Evolutionary conservation across 2,113 vertebrate species (phyloP), one percentile per base, ranked within the genome.

Genomic region (Neodontobutis hainanensis): DNA sequence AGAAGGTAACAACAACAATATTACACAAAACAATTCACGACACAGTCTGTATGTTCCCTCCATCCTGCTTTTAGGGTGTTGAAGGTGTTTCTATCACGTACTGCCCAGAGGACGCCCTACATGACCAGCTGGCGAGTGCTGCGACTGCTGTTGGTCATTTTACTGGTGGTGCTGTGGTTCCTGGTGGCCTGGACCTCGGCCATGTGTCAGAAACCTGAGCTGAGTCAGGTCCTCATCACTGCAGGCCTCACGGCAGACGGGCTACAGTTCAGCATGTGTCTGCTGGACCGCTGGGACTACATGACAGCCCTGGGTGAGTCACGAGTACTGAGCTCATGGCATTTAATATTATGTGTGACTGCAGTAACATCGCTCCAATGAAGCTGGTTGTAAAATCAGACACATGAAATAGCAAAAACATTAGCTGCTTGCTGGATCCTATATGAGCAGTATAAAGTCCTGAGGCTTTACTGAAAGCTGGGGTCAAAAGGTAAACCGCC

Each of bases 261-360:
- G 58, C 90, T 97, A 74, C 96, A 95, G 91, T 99, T 99, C 92
- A 97, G 94, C 55, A 95, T 95, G 94, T 99, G 97, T 89, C 94
- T 97, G 88, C 83, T 95, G 74, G 95, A 98, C 85, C 94, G 94
- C 70, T 99, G 97, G 97, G 97, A 99, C 92, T 98, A 99, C 92
- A 99, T 99, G 97, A 96, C 96, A 95, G 95, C 95, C 77, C 90
- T 97, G 19, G 97, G 97, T 99, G 90, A 73, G 96, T 27, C 19
- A 27, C 87, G n/a, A 16, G 36, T 49, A 42, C 34, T 35, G 16
- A 9, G 27, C 19, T 27, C 19, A 27, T 27, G 19, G 19, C 19
- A 1, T 27, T 27, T 27, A 27, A 27, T 27, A 3, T 27, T 27
- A 27, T 27, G 19, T 27, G 3, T 27, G 19, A 27, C 19, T 27